Evolutionary conservation across 2,888 invertebrate genomes (phyloP).

Genomic region (Drosophila villosipedis): DNA sequence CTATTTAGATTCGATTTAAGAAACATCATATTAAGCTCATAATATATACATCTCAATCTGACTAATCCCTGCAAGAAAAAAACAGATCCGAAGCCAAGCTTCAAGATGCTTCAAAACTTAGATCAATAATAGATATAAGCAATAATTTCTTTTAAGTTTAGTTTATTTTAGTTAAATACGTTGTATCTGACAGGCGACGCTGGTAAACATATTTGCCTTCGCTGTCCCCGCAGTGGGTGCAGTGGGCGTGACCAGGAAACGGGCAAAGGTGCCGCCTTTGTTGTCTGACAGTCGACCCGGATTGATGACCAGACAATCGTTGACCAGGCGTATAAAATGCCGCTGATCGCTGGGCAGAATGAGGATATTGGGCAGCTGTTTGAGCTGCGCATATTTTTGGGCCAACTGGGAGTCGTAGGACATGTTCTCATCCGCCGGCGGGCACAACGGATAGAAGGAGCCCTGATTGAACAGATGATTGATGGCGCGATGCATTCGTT

Average conservation of each 20-base stretch:
- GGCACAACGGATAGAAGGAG: slow-evolving; percentile 93
- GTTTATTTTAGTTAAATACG: slow-evolving; percentile 51
- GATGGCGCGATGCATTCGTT: slow-evolving; percentile 91
- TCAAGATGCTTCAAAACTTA: neutral
- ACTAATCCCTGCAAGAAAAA: neutral
- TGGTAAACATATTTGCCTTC: slow-evolving; percentile 83
- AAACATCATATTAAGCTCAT: neutral
- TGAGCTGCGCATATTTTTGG: slow-evolving; percentile 90
- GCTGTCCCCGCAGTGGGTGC: slow-evolving; percentile 74
- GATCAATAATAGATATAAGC: neutral
- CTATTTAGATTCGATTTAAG: neutral
- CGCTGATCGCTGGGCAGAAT: slow-evolving; percentile 94
- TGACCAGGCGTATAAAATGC: slow-evolving; percentile 92
- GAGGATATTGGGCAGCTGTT: slow-evolving; percentile 92
- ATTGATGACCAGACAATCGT: slow-evolving; percentile 93
- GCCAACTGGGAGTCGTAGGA: slow-evolving; percentile 90
- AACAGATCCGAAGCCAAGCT: neutral
- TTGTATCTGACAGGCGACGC: slow-evolving; percentile 86
- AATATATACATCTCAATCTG: neutral
- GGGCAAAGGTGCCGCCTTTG: slow-evolving; percentile 90
- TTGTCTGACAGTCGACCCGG: slow-evolving; percentile 93
- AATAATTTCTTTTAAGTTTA: slow-evolving; percentile 1
- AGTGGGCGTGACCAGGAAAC: slow-evolving; percentile 87
- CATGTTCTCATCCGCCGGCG: slow-evolving; percentile 88
- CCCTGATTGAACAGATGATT: slow-evolving; percentile 91